Conservation (phyloP, 2,888 invertebrate genomes). For the Pyrgus malvae region DNA sequence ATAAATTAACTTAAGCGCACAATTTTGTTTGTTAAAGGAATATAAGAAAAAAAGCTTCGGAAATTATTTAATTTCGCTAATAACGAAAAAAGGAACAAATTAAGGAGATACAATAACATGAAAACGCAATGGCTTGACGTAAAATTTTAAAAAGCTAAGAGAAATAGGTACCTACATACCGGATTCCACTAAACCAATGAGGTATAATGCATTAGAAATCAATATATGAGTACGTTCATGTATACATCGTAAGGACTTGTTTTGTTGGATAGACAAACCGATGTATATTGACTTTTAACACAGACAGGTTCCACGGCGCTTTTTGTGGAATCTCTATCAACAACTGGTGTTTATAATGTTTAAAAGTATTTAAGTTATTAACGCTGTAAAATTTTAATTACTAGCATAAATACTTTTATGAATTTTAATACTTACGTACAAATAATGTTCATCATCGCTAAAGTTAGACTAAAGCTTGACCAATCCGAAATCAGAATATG, state of each 20-base stretch:
- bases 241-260: slow-evolving; percentile 52
- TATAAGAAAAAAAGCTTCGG: background rate
- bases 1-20: background rate
- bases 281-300: slow-evolving; percentile 57
- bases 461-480: slow-evolving; percentile 5
- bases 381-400: background rate
- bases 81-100: slow-evolving; percentile 31
- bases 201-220: slow-evolving; percentile 62
- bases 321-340: slow-evolving; percentile 3
- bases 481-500: slow-evolving; percentile 38
- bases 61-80: slow-evolving; percentile 12
- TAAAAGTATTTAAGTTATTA: too few relatives aligned
- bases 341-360: too few relatives aligned
- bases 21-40: too few relatives aligned
- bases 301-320: slow-evolving; percentile 50
- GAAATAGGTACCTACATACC: slow-evolving; percentile 30
- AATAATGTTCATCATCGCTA: too few relatives aligned
- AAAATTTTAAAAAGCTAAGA: slow-evolving; percentile 32
- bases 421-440: too few relatives aligned
- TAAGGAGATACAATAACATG: background rate
- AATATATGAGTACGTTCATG: slow-evolving; percentile 46
- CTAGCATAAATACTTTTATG: background rate
- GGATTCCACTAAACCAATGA: slow-evolving; percentile 54
- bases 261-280: slow-evolving; percentile 47
- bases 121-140: slow-evolving; percentile 21